These are phyloP conservation scores for Chrysolina haemoptera DNA, from an alignment of 2,888 invertebrate genomes.

Conservation along the genomic window DNA sequence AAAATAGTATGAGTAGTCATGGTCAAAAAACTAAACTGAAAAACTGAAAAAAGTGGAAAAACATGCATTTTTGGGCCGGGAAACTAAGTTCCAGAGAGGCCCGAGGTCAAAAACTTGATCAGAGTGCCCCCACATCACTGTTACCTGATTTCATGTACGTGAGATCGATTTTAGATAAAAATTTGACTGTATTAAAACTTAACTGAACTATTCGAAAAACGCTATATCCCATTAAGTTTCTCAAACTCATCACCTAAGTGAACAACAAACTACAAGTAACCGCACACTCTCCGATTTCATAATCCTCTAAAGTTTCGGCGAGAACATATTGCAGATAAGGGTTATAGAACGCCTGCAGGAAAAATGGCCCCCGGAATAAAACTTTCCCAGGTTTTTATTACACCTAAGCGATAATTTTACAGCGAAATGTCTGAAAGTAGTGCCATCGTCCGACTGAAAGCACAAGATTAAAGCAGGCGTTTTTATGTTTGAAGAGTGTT, in stretches of 20 bases:
- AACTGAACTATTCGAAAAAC: not conserved
- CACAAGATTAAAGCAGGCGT: conserved; percentile 9
- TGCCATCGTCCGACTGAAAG: conserved; percentile 17
- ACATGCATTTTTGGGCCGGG: too few species aligned
- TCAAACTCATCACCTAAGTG: not conserved
- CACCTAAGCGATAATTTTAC: conserved; percentile 21
- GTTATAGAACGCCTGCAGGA: conserved; percentile 7
- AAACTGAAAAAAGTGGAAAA: too few species aligned
- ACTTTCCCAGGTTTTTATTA: conserved; percentile 13
- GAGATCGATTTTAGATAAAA: too few species aligned
- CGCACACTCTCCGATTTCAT: not conserved
- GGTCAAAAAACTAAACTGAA: too few species aligned
- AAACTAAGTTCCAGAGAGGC: too few species aligned
- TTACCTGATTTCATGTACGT: too few species aligned
- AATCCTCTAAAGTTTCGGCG: conserved; percentile 11
- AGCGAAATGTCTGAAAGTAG: not conserved
- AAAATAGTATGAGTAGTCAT: too few species aligned
- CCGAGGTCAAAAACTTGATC: too few species aligned
- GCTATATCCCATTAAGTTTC: not conserved
- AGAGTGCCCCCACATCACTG: too few species aligned
- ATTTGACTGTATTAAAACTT: too few species aligned
- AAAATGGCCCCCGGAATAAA: conserved; percentile 12
- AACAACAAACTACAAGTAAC: not conserved
- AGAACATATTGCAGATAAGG: conserved; percentile 17
- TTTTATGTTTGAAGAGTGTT: conserved; percentile 21